Evolutionary conservation across 2,797 vertebrate species (phyloP), one percentile per base, ranked within the genome.

Genomic region (Cephalopachus bancanus): DNA sequence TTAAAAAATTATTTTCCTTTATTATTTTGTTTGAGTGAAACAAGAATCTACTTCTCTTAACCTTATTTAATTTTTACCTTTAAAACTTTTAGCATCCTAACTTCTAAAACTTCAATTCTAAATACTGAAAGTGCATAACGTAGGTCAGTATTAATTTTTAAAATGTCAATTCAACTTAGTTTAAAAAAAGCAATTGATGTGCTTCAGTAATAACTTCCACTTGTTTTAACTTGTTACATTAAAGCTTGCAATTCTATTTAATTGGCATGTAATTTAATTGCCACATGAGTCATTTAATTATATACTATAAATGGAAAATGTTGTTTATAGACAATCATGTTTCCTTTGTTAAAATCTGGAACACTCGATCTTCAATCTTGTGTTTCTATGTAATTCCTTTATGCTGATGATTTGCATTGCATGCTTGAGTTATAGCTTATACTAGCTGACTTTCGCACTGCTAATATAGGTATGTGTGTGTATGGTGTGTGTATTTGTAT

Each of bases 241-340:
- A 97, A 79, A 95, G 93, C 93, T 95, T 96, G 95, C 87, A 95
- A 95, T 98, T 88, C 97, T 75, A 86, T 92, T 97, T 98, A 97
- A 98, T 96, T 98, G 96, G 93, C 93, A 96, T 97, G 85, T 97
- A 96, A 98, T 97, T 97, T 97, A 97, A 97, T 98, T 97, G 95
- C 88, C 81, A 97, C 60, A 22, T 92, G 94, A 97, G 94, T 97
- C 97, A 97, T 97, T 97, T 93, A 97, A 97, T 97, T 96, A 97
- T 90, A 85, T 90, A 65, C 78, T 89, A 93, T 96, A 96, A 96
- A 96, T 97, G 94, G 93, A 95, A 97, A 97, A 80, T 89, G 49
- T 97, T 91, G 93, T 96, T 97, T 92, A 94, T 86, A 93, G 59
- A 69, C 92, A 96, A 83, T 96, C 87, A 51, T 81, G 86, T 94